Evolutionary conservation across 1,140 invertebrate species (phyloP), one percentile per base, ranked within the genome.

Genomic region (Maconellicoccus hirsutus): DNA sequence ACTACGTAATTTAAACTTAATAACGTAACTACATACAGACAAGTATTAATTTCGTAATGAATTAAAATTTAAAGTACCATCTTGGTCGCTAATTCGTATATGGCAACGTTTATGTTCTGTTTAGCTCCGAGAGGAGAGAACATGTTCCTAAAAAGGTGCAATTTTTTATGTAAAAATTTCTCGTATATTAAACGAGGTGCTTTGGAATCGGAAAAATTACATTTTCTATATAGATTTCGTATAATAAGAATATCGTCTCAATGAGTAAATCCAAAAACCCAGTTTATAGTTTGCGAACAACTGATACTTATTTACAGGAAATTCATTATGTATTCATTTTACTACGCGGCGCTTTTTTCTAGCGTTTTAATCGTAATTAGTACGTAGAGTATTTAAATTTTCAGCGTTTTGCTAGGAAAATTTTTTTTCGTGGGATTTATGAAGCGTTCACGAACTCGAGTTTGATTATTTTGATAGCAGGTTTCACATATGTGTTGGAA

Each of bases 1-100:
- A 66, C 7, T 8, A 12, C 10, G 61, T 26, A 66, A 66, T 66
- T 66, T 66, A 23, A 66, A 23, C 25, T 66, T 66, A 66, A 66
- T 66, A 25, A 66, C 61, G 61, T 66, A 66, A 66, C 61, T 66
- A 26, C 61, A 26, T 66, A 66, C 61, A 12, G 2, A 25, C 10
- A 66, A 26, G 14, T 66, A 66, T 66, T 66, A 66, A 66, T 66
- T 66, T 66, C 10, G 61, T 66, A 66, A 66, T 66, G 61, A 66
- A 66, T 66, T 66, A 66, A 66, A 66, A 66, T 66, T 66, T 66
- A 66, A 66, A 66, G 61, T 25, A 66, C 61, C 25, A 25, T 25
- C 19, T 26, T 66, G 10, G 19, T 66, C 61, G 61, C 21, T 66
- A 66, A 66, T 66, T 66, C 25, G 8, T 26, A 25, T 66, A 25